Conservation (phyloP, 1,140 invertebrate genomes). For the Rhyacophila brunnea region DNA sequence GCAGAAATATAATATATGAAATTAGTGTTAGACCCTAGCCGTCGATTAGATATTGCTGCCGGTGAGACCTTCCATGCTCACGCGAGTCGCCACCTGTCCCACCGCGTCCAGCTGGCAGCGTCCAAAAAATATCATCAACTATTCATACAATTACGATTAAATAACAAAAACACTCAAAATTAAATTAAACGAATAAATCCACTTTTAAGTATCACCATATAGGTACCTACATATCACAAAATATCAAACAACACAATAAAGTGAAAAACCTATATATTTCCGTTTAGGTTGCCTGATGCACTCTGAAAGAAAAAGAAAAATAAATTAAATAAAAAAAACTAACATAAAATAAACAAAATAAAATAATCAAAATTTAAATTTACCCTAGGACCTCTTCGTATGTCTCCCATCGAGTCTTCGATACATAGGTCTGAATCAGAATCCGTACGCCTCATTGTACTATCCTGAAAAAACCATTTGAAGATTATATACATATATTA, state of each 20-base stretch:
- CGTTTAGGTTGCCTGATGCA: slow-evolving; percentile 25
- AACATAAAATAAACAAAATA: slow-evolving; percentile 17
- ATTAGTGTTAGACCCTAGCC: not conserved
- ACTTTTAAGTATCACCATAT: slow-evolving; percentile 22
- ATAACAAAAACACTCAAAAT: slow-evolving; percentile 1
- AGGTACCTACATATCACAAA: slow-evolving; percentile 24
- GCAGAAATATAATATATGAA: not conserved
- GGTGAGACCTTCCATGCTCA: slow-evolving; percentile 34
- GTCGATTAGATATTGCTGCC: slow-evolving; percentile 31
- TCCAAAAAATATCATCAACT: slow-evolving; percentile 22
- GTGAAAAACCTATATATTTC: slow-evolving; percentile 22
- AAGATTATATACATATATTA: too few species aligned
- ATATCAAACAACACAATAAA: slow-evolving; percentile 10
- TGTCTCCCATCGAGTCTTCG: slow-evolving; percentile 60
- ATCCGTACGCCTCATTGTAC: slow-evolving; percentile 63
- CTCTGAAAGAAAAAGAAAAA: slow-evolving; percentile 30
- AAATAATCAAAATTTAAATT: slow-evolving; percentile 16
- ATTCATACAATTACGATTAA: not conserved
- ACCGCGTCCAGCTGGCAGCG: slow-evolving; percentile 28
- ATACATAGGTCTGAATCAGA: slow-evolving; percentile 87
- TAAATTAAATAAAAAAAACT: slow-evolving; percentile 20
- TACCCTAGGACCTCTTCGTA: slow-evolving; percentile 52
- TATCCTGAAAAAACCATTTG: slow-evolving; percentile 63
- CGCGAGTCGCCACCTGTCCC: slow-evolving; percentile 28
- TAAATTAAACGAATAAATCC: slow-evolving; percentile 8